A percentile compares a stretch with the other conserved stretches of the same genome.
These are phyloP conservation scores for Chaetorhynchus papuensis DNA, from an alignment of 2,113 vertebrate species.

Conservation along the genomic window DNA sequence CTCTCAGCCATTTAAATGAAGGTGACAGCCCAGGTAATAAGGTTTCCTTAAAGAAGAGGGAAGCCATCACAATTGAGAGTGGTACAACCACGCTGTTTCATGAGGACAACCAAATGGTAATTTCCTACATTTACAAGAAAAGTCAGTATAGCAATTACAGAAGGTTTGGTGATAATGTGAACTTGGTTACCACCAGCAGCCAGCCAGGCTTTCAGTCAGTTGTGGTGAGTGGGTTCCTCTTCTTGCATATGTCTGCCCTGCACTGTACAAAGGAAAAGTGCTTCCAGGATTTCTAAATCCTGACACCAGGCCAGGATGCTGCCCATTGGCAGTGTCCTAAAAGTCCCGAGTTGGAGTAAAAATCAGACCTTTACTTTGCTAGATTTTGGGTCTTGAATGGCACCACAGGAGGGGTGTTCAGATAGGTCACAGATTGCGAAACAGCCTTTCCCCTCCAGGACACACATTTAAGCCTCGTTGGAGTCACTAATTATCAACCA, in stretches of 20 bases:
- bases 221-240: background rate
- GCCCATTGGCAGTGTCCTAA: background rate
- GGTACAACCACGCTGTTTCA: background rate
- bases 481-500: background rate
- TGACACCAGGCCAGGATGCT: background rate
- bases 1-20: background rate
- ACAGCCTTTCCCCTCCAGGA: background rate
- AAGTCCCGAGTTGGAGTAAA: fast-evolving
- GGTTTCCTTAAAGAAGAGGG: background rate
- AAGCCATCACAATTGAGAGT: background rate
- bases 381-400: background rate
- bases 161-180: background rate
- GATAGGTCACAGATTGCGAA: fast-evolving
- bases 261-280: background rate
- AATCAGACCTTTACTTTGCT: background rate
- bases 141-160: background rate
- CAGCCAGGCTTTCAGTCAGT: fast-evolving
- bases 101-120: background rate
- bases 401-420: background rate
- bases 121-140: background rate
- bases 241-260: background rate
- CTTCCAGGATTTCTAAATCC: background rate
- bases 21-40: background rate
- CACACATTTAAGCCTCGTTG: fast-evolving
- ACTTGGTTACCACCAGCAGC: background rate